Evolutionary conservation across 2,888 invertebrate species (phyloP).

Genomic region (Leucoptera coffeella): DNA sequence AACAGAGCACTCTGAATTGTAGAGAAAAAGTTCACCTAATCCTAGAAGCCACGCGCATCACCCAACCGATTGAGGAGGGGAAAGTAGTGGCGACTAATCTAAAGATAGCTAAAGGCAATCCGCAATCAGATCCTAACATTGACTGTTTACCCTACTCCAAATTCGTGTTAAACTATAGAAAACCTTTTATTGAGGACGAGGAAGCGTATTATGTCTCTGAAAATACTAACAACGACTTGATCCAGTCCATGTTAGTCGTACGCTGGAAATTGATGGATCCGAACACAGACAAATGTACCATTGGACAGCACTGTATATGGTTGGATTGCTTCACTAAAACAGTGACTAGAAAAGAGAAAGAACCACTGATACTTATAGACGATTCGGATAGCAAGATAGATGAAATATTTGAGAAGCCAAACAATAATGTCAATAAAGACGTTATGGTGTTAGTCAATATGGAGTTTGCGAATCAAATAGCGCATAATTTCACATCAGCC

Average conservation of each 20-base stretch:
- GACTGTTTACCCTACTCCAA: slow-evolving; percentile 21
- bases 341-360: slow-evolving; percentile 41
- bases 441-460: slow-evolving; percentile 53
- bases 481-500: slow-evolving; percentile 57
- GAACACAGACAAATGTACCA: slow-evolving; percentile 44
- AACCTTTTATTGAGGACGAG: slow-evolving; percentile 16
- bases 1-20: slow-evolving; percentile 16
- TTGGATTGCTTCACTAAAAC: slow-evolving; percentile 53
- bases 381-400: slow-evolving; percentile 17
- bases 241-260: slow-evolving; percentile 38
- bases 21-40: slow-evolving; percentile 36
- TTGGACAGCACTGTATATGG: slow-evolving; percentile 66
- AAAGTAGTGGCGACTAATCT: slow-evolving; percentile 16
- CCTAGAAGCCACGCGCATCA: slow-evolving; percentile 23
- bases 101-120: slow-evolving; percentile 18
- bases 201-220: slow-evolving; percentile 12
- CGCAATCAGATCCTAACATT: slow-evolving; percentile 14
- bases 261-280: slow-evolving; percentile 55
- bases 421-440: slow-evolving; percentile 25
- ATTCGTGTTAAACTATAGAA: slow-evolving; percentile 21
- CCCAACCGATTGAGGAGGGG: slow-evolving; percentile 13
- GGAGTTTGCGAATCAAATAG: slow-evolving; percentile 49
- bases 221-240: slow-evolving; percentile 16
- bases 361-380: too few species aligned
- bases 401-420: slow-evolving; percentile 13